phyloP scores from a whole-genome alignment of 1,140 invertebrate genomes.

The Drosophila tristis region DNA sequence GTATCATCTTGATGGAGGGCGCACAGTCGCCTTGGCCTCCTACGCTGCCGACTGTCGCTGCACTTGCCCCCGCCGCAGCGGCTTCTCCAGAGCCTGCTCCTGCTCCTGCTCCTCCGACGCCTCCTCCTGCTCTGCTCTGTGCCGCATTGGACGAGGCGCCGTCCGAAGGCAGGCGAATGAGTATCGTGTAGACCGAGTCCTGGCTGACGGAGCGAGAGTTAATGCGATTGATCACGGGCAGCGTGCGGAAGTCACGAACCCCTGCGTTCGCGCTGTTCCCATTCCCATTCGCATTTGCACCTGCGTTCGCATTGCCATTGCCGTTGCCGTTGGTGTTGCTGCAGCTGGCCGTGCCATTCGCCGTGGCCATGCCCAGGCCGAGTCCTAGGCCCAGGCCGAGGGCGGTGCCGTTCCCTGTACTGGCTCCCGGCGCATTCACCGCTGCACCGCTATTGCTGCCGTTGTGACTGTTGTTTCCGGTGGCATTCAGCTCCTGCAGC shows the following conservation, averaged over 20 bases:
- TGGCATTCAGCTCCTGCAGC: conserved; percentile 76
- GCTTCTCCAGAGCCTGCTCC: conserved; percentile 79
- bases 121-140: conserved; percentile 25
- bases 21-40: conserved; percentile 54
- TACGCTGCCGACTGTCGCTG: conserved; percentile 24
- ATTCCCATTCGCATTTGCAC: conserved; percentile 8
- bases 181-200: conserved; percentile 95
- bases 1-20: conserved; percentile 94
- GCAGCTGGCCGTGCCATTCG: conserved; percentile 6
- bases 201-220: conserved; percentile 87
- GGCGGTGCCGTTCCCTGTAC: too few species aligned
- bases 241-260: conserved; percentile 85
- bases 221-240: conserved; percentile 83
- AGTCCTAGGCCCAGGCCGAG: neutral
- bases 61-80: conserved; percentile 72
- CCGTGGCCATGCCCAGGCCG: neutral
- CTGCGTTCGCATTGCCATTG: conserved; percentile 21
- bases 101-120: conserved; percentile 38
- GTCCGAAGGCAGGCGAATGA: conserved; percentile 92
- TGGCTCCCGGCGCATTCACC: too few species aligned
- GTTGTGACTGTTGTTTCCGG: conserved; percentile 27
- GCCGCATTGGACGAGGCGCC: conserved; percentile 84
- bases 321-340: neutral
- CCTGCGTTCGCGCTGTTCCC: conserved; percentile 11
- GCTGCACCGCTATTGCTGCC: neutral